Conservation (phyloP, 2,888 invertebrate species). For the Nemoura dubitans region DNA sequence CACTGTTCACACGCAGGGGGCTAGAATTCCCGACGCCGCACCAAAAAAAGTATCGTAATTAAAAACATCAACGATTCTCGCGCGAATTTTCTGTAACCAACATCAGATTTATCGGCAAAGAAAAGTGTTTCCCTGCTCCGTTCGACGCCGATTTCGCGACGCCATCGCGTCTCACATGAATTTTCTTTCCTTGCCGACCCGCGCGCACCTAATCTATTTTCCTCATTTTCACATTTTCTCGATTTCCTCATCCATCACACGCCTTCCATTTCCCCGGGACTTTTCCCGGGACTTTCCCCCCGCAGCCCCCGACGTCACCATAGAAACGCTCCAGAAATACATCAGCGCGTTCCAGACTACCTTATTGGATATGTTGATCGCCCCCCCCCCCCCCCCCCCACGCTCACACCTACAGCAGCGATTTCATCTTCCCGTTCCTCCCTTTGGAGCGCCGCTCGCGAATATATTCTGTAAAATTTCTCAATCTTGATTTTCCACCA, state of each 20-base stretch:
- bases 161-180: too few species aligned
- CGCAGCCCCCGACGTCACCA: neutral
- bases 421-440: neutral
- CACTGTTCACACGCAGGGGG: too few species aligned
- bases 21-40: too few species aligned
- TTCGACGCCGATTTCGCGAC: too few species aligned
- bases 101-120: too few species aligned
- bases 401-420: neutral
- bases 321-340: neutral
- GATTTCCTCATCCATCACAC: neutral
- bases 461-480: neutral
- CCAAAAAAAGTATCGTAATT: too few species aligned
- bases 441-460: neutral
- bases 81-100: too few species aligned
- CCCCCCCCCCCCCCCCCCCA: neutral
- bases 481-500: neutral
- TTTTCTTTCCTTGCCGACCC: too few species aligned
- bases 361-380: conserved; percentile 50
- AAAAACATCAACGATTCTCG: too few species aligned
- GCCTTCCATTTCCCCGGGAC: neutral
- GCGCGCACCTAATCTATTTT: neutral
- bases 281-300: neutral
- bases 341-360: conserved; percentile 45
- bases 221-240: conserved; percentile 7
- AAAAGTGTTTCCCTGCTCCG: too few species aligned